Base-by-base conservation (phyloP, 2,797 vertebrate genomes). In the Onychomys leucogaster region DNA sequence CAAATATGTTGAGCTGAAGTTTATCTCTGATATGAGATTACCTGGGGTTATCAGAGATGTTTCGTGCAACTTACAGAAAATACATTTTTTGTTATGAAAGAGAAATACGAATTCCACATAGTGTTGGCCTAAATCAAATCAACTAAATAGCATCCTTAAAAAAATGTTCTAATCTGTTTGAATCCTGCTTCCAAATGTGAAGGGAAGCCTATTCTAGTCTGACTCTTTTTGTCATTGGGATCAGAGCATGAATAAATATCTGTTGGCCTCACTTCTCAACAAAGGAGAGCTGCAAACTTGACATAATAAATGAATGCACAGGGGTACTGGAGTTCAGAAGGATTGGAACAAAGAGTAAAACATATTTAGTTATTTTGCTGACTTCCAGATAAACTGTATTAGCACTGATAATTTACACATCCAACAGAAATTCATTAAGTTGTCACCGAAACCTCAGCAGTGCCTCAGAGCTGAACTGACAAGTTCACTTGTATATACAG, bases 351-450 rank as follows among this genome's bases (percentile, higher is more conserved):
- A 78, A 90, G 91, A 86, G 57, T 25, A 84, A 78, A 94, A 71
- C 23, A n/a, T 25, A 52, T 34, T 91, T 86, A 55, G 19, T 89
- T 92, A 52, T 75, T 92, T 85, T 76, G 52, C 34, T 80, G 78
- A 90, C 90, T 92, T 6, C 13, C 55, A 77, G 49, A 71, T 41
- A 88, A 95, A 88, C 41, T 81, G 46, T 41, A 82, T 95, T 17
- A 78, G 32, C 41, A 78, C n/a, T 91, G 63, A 69, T 78, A 76
- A 94, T 43, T 86, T 52, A 89, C 11, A 88, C 46, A 86, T 61
- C 90, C 49, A 93, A 75, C 25, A 96, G 61, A 96, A 85, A 89
- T 73, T 90, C 32, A 57, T 55, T 85, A 89, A 78, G 27, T 6
- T 65, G 52, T 75, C 59, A 69, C 21, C 78, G 73, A 88, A 82